Conservation (phyloP, 1,140 invertebrate species). For the Maconellicoccus hirsutus region DNA sequence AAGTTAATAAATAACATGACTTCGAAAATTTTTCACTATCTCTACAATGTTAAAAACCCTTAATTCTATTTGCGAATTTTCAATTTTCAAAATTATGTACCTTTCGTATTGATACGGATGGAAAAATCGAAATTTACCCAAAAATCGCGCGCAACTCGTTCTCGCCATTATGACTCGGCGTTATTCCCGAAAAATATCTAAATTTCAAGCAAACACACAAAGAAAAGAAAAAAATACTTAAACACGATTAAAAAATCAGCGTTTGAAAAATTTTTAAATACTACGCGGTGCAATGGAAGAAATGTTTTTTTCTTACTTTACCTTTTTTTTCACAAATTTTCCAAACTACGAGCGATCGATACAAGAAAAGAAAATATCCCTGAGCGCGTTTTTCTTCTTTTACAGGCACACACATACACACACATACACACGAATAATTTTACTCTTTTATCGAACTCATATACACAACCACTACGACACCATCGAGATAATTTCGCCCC, state of each 20-base stretch:
- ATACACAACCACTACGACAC: too few relatives aligned
- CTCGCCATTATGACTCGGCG: neutral
- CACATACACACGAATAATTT: too few relatives aligned
- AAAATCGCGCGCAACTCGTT: neutral
- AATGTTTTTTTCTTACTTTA: neutral
- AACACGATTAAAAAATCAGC: constrained; percentile 2
- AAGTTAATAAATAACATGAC: too few relatives aligned
- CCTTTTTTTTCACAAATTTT: neutral
- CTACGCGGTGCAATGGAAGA: neutral
- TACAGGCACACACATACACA: too few relatives aligned
- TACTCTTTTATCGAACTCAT: too few relatives aligned
- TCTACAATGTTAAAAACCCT: too few relatives aligned
- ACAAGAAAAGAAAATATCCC: neutral
- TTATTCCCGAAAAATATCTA: neutral
- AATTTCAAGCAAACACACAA: neutral
- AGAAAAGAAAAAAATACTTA: neutral
- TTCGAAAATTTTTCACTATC: too few relatives aligned
- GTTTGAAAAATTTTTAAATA: neutral
- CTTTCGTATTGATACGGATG: neutral
- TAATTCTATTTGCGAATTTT: neutral
- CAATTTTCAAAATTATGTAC: neutral
- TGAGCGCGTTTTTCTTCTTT: neutral
- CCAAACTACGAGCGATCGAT: neutral
- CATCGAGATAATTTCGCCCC: too few relatives aligned
- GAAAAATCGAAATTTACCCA: constrained; percentile 2